Conservation (phyloP, 2,888 invertebrate species). For the Sericinus montela region DNA sequence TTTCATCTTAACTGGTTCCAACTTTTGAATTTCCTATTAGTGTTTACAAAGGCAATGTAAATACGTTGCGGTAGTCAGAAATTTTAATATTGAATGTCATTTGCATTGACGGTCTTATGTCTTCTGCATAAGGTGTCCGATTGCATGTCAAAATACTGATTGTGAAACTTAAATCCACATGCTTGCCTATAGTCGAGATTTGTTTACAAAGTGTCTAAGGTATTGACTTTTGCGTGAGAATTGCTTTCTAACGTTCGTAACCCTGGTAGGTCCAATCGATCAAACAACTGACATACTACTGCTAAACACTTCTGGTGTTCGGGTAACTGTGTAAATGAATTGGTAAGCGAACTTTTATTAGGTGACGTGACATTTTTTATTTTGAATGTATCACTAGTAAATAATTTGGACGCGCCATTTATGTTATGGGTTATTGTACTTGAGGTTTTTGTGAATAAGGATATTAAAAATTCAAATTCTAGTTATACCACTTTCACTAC, state of each 20-base stretch:
- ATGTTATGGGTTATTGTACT: conserved; percentile 8
- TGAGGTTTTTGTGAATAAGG: conserved; percentile 2
- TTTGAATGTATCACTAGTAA: conserved; percentile 5
- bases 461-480: too few species aligned
- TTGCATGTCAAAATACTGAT: conserved; percentile 30
- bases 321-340: conserved; percentile 24
- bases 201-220: conserved; percentile 67
- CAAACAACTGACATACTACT: conserved; percentile 62
- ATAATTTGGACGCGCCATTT: conserved; percentile 13
- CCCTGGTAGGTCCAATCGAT: conserved; percentile 69
- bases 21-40: conserved; percentile 76
- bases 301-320: conserved; percentile 41
- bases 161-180: conserved; percentile 50
- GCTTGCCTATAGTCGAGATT: conserved; percentile 61
- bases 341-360: conserved; percentile 22
- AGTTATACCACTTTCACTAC: too few species aligned
- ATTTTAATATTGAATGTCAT: conserved; percentile 36
- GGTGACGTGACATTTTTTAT: conserved; percentile 7
- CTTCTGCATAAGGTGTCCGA: conserved; percentile 20
- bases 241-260: conserved; percentile 69
- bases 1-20: conserved; percentile 73
- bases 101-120: conserved; percentile 19
- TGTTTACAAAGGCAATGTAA: conserved; percentile 75
- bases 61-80: conserved; percentile 61
- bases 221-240: conserved; percentile 78